A percentile compares a stretch with the other conserved stretches of the same genome.
Conservation (phyloP, 37 sponge, comb jelly and placozoan species). For the Beroe forskalii region DNA sequence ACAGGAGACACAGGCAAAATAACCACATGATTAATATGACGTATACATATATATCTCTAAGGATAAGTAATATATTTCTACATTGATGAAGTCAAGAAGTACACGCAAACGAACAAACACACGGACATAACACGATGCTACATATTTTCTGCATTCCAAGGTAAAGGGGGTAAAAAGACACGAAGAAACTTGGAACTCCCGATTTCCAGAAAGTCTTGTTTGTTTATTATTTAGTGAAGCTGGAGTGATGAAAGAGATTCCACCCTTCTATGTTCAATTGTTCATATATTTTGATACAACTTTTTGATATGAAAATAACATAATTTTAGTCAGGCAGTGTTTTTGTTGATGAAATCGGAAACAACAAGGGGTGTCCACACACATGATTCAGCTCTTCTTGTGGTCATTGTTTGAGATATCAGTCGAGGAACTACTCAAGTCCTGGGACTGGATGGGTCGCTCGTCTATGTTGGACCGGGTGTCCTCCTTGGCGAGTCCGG, state of each 20-base stretch:
- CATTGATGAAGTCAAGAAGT: background rate
- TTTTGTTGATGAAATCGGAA: background rate
- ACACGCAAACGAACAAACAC: background rate
- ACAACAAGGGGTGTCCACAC: background rate
- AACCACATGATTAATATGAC: no score
- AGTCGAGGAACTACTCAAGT: conserved; percentile 56
- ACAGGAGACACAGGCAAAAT: background rate
- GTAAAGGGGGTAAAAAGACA: background rate
- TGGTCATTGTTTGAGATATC: conserved; percentile 41
- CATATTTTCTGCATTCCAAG: conserved; percentile 55
- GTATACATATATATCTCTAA: no score
- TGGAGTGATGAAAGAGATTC: no score
- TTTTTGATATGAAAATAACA: background rate
- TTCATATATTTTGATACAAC: background rate
- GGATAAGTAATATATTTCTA: no score
- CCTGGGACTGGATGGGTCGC: conserved; percentile 61
- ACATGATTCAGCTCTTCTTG: background rate
- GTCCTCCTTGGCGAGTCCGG: background rate
- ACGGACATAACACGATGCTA: background rate
- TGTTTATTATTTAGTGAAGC: no score
- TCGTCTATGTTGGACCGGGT: background rate
- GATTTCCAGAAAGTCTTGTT: no score
- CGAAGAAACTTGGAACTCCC: background rate
- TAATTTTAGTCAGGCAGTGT: background rate
- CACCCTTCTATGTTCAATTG: no score